phyloP scores from a whole-genome alignment of 2,113 vertebrate species.

The Sitta europaea region DNA sequence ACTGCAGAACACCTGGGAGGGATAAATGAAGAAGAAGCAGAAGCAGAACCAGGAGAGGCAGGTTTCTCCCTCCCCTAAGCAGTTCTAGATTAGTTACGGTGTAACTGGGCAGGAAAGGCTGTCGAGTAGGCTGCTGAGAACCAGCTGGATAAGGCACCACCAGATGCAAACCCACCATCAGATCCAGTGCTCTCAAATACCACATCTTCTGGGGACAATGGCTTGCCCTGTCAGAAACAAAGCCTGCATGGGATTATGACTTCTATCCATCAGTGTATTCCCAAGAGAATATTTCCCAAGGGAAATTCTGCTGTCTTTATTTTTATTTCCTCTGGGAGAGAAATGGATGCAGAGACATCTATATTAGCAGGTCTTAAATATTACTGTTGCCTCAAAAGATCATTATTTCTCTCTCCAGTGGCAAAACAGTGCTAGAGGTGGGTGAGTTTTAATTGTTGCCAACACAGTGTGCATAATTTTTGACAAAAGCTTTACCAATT shows the following conservation, averaged over 20 bases:
- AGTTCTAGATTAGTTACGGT: neutral
- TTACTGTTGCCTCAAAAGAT: neutral
- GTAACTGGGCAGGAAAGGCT: neutral
- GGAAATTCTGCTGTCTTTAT: neutral
- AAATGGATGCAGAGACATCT: neutral
- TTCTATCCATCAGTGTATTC: neutral
- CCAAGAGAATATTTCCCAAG: neutral
- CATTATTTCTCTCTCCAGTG: neutral
- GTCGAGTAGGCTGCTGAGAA: neutral
- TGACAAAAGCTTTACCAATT: neutral
- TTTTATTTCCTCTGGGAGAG: neutral
- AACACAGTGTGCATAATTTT: neutral
- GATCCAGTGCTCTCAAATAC: neutral
- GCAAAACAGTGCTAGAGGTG: neutral
- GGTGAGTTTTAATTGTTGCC: neutral
- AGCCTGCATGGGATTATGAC: neutral
- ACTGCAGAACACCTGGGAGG: neutral
- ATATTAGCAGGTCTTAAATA: neutral
- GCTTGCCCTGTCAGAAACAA: neutral
- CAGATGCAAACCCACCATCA: neutral
- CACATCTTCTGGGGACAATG: neutral
- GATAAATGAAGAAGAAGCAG: neutral
- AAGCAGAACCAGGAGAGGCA: neutral
- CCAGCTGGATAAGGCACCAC: neutral
- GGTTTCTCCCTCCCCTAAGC: neutral